Base-by-base conservation (phyloP, 2,797 vertebrate species). In the Calcarius lapponicus region DNA sequence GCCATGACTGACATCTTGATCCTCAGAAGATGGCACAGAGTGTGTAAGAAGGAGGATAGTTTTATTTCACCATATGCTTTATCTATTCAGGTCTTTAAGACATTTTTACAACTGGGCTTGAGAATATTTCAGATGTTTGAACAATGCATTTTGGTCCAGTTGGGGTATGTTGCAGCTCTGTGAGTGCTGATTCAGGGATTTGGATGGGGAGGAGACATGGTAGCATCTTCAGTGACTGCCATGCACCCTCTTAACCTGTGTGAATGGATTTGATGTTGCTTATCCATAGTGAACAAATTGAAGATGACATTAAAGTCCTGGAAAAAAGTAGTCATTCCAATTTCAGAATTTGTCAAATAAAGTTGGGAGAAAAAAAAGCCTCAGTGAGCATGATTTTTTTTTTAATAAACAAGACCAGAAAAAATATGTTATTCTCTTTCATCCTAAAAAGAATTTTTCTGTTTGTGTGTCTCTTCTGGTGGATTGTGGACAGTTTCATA, bases 241-340 rank as follows among this genome's bases (percentile, higher is more conserved):
- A 3, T 36, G 36, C 22, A 29, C 1, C 1, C 20, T 38, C 15
- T 45, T 53, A 12, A 2, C 11, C 12, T 17, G 3, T 45, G 26
- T 47, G 70, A 54, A 43, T 43, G 7, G 17, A 54, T 62, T 82
- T 0, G 0, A 15, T n/a, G 29, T 48, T 61, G 10, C 21, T 86
- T 69, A 57, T 64, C 45, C 22, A 6, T 26, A 47, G 8, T 25
- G 21, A 88, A 36, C 11, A 75, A 51, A 31, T 50, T 51, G n/a
- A 75, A 73, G 42, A 15, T 70, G 13, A 66, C 29, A 14, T 66
- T 72, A 36, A 58, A 78, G 14, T 81, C 48, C 31, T 82, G 56
- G 62, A 6, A 66, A 81, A 88, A 87, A 62, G 5, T 32, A 12
- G 26, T 61, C 24, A n/a, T 58, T 93, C 47, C 15, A 22, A 8